These are phyloP conservation scores for Varanus salvator DNA, from an alignment of 2,113 vertebrate genomes.

Conservation along the genomic window DNA sequence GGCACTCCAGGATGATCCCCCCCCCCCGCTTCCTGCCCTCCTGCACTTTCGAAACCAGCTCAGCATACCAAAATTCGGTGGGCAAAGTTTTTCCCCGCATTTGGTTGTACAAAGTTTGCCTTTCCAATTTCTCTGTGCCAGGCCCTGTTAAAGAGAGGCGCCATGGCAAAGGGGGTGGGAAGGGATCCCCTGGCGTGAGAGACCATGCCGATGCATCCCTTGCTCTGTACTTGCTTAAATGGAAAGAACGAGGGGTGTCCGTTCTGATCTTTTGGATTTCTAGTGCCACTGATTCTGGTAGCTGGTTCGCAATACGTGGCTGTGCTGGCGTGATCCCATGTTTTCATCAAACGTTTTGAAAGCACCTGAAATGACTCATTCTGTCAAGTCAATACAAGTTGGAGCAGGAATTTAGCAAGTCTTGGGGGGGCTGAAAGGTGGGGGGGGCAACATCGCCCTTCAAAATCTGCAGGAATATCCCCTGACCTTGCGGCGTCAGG, in stretches of 20 bases:
- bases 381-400: no score
- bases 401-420: background rate
- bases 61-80: background rate
- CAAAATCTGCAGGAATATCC: background rate
- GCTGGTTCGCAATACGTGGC: background rate
- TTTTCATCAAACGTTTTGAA: background rate
- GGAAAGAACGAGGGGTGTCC: no score
- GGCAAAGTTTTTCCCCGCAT: background rate
- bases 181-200: no score
- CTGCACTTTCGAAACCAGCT: background rate
- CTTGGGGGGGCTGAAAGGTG: background rate
- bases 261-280: background rate
- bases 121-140: background rate
- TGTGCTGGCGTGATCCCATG: background rate
- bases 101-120: background rate
- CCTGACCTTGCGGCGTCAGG: background rate
- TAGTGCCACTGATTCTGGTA: background rate
- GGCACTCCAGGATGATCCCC: background rate
- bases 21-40: no score
- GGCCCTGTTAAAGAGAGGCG: background rate
- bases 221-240: background rate
- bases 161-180: no score
- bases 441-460: background rate
- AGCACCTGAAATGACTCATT: background rate
- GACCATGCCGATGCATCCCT: background rate